Base-by-base conservation (phyloP, 2,113 vertebrate genomes). In the Atherinomorus stipes region DNA sequence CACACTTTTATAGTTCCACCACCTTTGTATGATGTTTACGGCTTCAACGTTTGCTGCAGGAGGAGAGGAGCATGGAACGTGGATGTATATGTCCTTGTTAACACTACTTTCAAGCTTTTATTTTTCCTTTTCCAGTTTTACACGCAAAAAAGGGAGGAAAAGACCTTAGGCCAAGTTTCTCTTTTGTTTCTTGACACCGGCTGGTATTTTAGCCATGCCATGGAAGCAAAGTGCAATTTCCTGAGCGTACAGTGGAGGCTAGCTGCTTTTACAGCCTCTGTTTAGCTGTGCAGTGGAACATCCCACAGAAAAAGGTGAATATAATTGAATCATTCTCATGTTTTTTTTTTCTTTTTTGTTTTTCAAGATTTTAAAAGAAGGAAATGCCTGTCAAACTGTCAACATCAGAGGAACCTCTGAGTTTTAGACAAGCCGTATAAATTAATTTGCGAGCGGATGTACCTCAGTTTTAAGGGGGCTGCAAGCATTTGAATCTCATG, bases 11-110 rank as follows among this genome's bases (percentile, higher is more conserved):
- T 86, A 88, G 78, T 83, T 87, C 45, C 26, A 80, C 86, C 69
- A 85, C 78, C 69, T 86, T 89, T 74, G 16, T 86, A 80, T 70
- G 5, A 85, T 91, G 91, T 93, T 93, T 93, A 94, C 88, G 78
- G 71, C 82, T 79, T 78, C 45, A 42, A 65, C 45, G 77, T 83
- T 83, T 84, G 86, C 58, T 82, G 81, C 34, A 72, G 53, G 47
- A 63, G 25, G 34, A 58, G 50, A 44, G 59, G 65, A 75, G 59
- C 66, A 71, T 58, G 25, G 62, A 65, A 54, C 37, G 59, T 40
- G 66, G 61, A 53, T 70, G 61, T 66, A 65, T 69, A n/a, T 65
- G 31, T 71, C 63, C 80, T 58, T 34, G n/a, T 81, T 80, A 74
- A 87, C 80, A 81, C 81, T 85, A 84, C 80, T 78, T 67, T 74